A percentile compares a stretch with the other conserved stretches of the same genome.
Evolutionary conservation across 2,797 vertebrate genomes (phyloP).

Genomic region (Mormyrus hasselquistii): DNA sequence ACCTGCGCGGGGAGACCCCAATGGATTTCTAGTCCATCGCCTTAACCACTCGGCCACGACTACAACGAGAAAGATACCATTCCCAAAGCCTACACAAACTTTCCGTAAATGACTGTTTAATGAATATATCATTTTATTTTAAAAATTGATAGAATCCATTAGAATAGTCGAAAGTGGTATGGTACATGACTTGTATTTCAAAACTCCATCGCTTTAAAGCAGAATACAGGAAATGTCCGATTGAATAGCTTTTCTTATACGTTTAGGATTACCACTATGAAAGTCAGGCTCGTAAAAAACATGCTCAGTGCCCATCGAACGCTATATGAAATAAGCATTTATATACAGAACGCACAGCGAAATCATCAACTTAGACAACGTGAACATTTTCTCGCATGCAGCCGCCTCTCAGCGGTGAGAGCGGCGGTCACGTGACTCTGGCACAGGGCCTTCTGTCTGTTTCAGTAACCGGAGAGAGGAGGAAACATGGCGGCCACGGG

Average conservation of each 20-base stretch:
- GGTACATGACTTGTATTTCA: background rate
- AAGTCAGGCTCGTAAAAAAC: background rate
- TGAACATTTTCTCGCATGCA: conserved; percentile 46
- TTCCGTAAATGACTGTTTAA: background rate
- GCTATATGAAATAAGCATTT: background rate
- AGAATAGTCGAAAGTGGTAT: background rate
- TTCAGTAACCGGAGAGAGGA: conserved; percentile 81
- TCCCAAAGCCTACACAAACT: background rate
- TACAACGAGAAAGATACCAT: conserved; percentile 5
- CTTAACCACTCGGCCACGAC: conserved; percentile 61
- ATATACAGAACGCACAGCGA: background rate
- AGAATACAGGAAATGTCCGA: background rate
- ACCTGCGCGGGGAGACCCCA: conserved; percentile 59
- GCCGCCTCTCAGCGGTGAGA: conserved; percentile 33
- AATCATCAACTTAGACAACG: conserved; percentile 31
- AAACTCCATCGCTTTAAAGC: background rate
- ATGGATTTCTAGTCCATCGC: conserved; percentile 61
- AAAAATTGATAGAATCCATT: background rate
- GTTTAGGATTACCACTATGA: background rate
- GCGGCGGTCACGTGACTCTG: conserved; percentile 56
- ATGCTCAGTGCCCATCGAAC: background rate
- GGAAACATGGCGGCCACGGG: conserved; percentile 86
- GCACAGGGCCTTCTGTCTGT: conserved; percentile 78
- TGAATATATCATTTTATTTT: background rate
- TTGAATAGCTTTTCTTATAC: background rate